Evolutionary conservation across 2,113 vertebrate genomes (phyloP), one percentile per base, ranked within the genome.

Genomic region (Calidris pygmaea): DNA sequence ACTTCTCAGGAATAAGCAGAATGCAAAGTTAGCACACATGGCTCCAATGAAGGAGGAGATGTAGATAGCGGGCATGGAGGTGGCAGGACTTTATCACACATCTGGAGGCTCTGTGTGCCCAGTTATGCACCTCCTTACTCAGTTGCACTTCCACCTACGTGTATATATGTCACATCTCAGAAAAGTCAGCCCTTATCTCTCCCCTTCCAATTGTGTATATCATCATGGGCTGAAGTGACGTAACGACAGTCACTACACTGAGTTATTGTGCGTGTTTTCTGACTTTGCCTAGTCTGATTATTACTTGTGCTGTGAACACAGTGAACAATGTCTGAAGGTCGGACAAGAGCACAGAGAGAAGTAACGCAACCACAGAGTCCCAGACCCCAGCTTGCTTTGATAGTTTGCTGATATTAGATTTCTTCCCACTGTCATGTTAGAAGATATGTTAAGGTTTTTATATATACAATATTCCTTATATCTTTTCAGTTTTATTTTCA

Each of bases 1-100:
- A 32, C 7, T 56, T 73, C 32, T 43, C 19, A 59, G 9, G 32
- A 80, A 29, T 0, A 47, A 9, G 19, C 12, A 67, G 23, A 63
- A 67, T 19, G 19, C 13, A 11, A 56, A 62, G 16, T 12, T 24
- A 30, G 35, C 10, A 50, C 15, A 15, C 0, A 0, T 9, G 14
- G 12, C 8, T 65, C 12, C 17, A 12, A 2, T 26, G 26, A 58
- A 12, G 1, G 3, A 9, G 18, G 9, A 85, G 32, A 30, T 4
- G 8, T 1, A 62, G 7, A 21, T 18, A 77, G 24, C 0, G 0
- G 24, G 9, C 7, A 16, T 45, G 35, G 26, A 70, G 12, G 24
- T 0, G 1, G 14, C 17, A 62, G 23, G 17, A n/a, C 19, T 63
- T 47, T 4, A 19, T 53, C 15, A 71, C 4, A 4, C 12, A 34